Base-by-base conservation (phyloP, 2,113 vertebrate genomes). In the Erythrocercus mccallii region DNA sequence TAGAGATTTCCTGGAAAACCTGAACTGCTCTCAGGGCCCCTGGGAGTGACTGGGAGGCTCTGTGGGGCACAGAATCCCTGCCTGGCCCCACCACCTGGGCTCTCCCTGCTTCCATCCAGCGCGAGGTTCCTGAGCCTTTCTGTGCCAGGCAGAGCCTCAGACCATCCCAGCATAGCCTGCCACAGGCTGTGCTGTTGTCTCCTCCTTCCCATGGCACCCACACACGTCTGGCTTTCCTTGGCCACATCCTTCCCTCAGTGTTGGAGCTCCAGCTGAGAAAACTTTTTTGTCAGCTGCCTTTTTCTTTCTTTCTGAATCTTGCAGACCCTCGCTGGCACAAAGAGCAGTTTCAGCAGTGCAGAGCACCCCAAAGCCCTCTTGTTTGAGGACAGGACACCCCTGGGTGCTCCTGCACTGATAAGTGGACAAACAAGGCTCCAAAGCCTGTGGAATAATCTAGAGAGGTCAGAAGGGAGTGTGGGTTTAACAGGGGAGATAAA, bases 401-500 rank as follows among this genome's bases (percentile, higher is more conserved):
- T 64, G 68, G 81, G 68, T 1, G 12, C 48, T 71, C 44, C 66
- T 71, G 62, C 37, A 6, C 53, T 54, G 58, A 70, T 20, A 57
- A 76, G 74, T 45, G 93, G 73, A 54, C 81, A 95, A 92, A 83
- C 64, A 90, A 62, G 38, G 50, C 91, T 80, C 54, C 60, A 56
- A 65, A 79, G 44, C 45, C 56, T 30, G 37, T 21, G n/a, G 64
- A 56, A 56, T 10, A 66, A 66, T 37, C 72, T 53, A 35, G 64
- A 86, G 79, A 94, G 91, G 71, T 87, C 86, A 87, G 74, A 66
- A 88, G 65, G 58, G 42, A 90, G 56, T 45, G 40, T 58, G 73
- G 85, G 15, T 76, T 94, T 84, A 81, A 81, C 19, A 57, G 57
- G 35, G 58, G 82, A 94, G 94, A 95, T 95, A 89, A 94, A 92